Base-by-base conservation (phyloP, 2,113 vertebrate genomes). In the Toxotes jaculatrix region DNA sequence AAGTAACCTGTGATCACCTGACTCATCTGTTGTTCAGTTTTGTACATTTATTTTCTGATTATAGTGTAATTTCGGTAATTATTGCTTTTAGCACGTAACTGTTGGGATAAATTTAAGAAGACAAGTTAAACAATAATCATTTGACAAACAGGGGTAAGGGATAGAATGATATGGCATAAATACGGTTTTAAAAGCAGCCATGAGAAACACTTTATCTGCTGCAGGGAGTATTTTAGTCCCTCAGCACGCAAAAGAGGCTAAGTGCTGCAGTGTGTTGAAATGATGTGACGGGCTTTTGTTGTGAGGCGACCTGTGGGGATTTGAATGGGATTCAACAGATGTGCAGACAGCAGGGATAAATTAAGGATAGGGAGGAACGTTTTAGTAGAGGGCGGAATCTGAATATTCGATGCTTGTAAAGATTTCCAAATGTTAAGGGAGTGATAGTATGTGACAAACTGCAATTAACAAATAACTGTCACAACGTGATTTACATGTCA, bases 321-420 rank as follows among this genome's bases (percentile, higher is more conserved):
- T 67, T 73, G 38, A 70, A 62, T 72, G 57, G 75, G 66, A 80
- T 55, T 82, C 75, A 88, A 81, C 87, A 89, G 91, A 91, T 90
- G 91, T 90, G 83, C 84, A 70, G 73, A 64, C 80, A 61, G 79
- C 71, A 36, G 74, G 84, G 73, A 85, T 51, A 70, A 85, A 82
- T 75, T 77, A 67, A 69, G 69, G 84, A 77, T 66, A 55, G 53
- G 23, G 51, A 47, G 76, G 65, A 84, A 36, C 11, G 2, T 55
- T 76, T 64, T 17, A 62, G 31, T 32, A 27, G 1, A 55, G 34
- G 60, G 57, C 14, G 21, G 34, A 53, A 42, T 74, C 38, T 5
- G 12, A 17, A 66, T 36, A 14, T 73, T 74, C 8, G 13, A 4
- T 63, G 31, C 45, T 73, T 81, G 34, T 13, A 8, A 59, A 23